phyloP scores from a whole-genome alignment of 2,797 vertebrate species.

The Typhlichthys subterraneus region DNA sequence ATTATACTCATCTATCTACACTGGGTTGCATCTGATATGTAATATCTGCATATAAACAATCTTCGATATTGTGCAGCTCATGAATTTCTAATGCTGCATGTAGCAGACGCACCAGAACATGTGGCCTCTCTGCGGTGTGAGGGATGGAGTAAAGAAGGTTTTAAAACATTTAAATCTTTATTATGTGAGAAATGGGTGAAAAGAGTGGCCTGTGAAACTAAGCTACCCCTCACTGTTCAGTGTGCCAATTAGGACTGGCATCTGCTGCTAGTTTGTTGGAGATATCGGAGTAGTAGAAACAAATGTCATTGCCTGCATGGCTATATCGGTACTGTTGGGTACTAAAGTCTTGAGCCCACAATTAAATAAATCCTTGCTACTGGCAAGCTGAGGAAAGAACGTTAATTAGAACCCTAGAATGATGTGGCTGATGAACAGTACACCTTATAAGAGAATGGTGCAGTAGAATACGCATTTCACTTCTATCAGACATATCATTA shows the following conservation, averaged over 20 bases:
- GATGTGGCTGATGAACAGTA: too few species aligned
- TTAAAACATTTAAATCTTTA: conserved; percentile 32
- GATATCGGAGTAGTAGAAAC: conserved; percentile 20
- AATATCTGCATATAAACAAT: conserved; percentile 72
- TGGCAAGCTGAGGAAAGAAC: conserved; percentile 8
- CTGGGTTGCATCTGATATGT: conserved; percentile 65
- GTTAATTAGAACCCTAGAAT: neutral
- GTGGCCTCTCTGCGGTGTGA: conserved; percentile 21
- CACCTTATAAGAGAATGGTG: too few species aligned
- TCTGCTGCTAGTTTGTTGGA: conserved; percentile 32
- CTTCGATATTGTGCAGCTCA: conserved; percentile 65
- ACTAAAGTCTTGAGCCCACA: conserved; percentile 14
- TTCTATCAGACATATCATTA: too few species aligned
- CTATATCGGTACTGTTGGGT: conserved; percentile 21
- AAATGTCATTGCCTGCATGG: conserved; percentile 7
- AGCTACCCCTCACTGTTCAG: conserved; percentile 28
- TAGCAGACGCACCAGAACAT: conserved; percentile 46
- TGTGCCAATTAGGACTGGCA: conserved; percentile 39
- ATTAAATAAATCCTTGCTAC: conserved; percentile 26
- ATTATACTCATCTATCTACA: conserved; percentile 68
- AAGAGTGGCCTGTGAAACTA: conserved; percentile 9
- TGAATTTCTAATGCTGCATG: conserved; percentile 61
- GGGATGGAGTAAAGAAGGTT: conserved; percentile 42
- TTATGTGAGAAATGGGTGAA: conserved; percentile 28
- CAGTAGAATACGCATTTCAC: too few species aligned